Conservation (phyloP, 2,113 vertebrate species). For the Crotophaga sulcirostris region DNA sequence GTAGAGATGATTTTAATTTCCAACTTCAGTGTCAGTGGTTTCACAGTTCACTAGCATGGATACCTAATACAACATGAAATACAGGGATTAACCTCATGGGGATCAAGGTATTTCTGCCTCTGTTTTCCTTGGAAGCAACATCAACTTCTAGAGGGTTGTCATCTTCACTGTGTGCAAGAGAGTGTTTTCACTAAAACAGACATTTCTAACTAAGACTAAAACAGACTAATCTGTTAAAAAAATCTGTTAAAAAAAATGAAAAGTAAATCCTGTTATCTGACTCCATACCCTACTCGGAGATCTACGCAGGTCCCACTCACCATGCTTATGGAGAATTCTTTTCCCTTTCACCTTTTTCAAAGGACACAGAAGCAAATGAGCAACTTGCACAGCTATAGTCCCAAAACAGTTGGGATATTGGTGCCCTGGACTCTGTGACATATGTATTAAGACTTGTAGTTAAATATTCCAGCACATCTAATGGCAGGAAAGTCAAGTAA, state of each 20-base stretch:
- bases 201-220: too few species aligned
- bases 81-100: not conserved
- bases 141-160: not conserved
- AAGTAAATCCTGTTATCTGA: not conserved
- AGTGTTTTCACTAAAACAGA: not conserved
- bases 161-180: not conserved
- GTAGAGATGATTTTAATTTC: not conserved
- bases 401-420: accelerated
- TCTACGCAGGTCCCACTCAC: not conserved
- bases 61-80: not conserved
- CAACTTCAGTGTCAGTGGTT: not conserved
- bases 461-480: not conserved
- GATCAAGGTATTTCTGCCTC: not conserved
- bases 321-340: not conserved
- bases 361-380: not conserved
- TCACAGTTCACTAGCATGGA: not conserved
- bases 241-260: not conserved
- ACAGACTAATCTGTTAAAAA: not conserved
- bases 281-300: not conserved
- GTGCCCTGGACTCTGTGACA: not conserved
- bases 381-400: not conserved
- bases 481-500: not conserved
- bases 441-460: not conserved
- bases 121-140: not conserved
- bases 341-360: not conserved